A percentile compares a stretch with the other conserved stretches of the same genome.
Evolutionary conservation across 2,113 vertebrate genomes (phyloP).

Genomic region (Tragelaphus buxtoni): DNA sequence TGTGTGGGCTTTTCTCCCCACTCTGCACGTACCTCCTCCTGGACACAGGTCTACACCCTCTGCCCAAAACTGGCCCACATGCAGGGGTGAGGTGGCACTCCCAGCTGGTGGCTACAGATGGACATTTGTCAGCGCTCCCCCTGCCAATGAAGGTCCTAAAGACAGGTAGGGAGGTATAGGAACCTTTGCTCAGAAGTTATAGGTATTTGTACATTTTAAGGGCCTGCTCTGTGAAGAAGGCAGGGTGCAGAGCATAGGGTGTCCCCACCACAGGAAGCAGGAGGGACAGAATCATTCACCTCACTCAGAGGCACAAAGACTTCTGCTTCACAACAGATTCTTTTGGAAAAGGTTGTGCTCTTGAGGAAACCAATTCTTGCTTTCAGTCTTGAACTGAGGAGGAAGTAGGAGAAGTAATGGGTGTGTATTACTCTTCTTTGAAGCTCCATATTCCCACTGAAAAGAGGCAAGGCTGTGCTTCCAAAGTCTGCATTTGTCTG

Average conservation of each 20-base stretch:
- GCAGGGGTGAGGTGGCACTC: not conserved
- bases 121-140: not conserved
- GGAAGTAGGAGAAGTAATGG: not conserved
- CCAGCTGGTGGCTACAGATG: not conserved
- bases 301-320: not conserved
- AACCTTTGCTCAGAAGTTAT: not conserved
- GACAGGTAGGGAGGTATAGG: not conserved
- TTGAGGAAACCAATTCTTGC: not conserved
- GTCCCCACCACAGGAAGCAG: too few species aligned
- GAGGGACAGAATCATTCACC: not conserved
- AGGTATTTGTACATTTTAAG: not conserved
- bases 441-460: accelerated
- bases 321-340: not conserved
- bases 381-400: not conserved
- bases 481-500: not conserved
- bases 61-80: accelerated
- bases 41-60: not conserved
- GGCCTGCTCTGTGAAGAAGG: not conserved
- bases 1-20: not conserved
- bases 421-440: not conserved
- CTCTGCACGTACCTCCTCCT: not conserved
- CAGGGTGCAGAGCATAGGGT: not conserved
- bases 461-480: not conserved
- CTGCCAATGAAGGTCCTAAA: accelerated
- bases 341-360: not conserved